Conservation (phyloP, 2,113 vertebrate species). For the Lampris megalopsis region DNA sequence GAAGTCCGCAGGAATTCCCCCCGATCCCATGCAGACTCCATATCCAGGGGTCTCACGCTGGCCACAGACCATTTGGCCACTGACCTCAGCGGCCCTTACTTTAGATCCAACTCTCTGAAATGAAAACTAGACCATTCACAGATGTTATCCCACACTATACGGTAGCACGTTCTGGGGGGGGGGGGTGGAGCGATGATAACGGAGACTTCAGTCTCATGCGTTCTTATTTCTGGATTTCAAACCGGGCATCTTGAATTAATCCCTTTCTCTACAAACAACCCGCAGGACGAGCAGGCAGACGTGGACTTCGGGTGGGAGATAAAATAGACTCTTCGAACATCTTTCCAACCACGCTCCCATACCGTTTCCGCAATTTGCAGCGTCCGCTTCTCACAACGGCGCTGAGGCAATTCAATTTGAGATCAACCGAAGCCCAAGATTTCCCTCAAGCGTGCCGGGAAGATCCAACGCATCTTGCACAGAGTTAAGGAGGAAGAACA, state of each 20-base stretch:
- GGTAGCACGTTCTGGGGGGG: slow-evolving; percentile 13
- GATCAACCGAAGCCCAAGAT: slow-evolving; percentile 60
- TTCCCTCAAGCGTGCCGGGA: slow-evolving; percentile 51
- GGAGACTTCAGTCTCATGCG: slow-evolving; percentile 19
- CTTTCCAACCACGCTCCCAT: background rate
- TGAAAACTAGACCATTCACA: slow-evolving; percentile 50
- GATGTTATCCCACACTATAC: slow-evolving; percentile 41
- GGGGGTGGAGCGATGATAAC: slow-evolving; percentile 25
- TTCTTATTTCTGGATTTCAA: slow-evolving; percentile 47
- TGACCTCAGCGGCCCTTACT: slow-evolving; percentile 42
- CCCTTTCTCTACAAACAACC: slow-evolving; percentile 56
- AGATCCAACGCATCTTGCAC: slow-evolving; percentile 34
- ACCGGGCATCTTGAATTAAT: slow-evolving; percentile 55
- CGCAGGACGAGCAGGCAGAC: slow-evolving; percentile 52
- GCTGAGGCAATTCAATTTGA: slow-evolving; percentile 74
- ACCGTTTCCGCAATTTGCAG: too few relatives aligned
- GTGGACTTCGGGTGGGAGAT: slow-evolving; percentile 34
- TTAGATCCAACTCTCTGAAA: slow-evolving; percentile 37
- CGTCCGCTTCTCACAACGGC: background rate
- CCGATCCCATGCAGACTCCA: slow-evolving; percentile 27
- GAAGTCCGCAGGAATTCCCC: slow-evolving; percentile 7
- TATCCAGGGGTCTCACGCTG: slow-evolving; percentile 26
- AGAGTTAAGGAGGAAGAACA: background rate
- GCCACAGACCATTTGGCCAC: background rate
- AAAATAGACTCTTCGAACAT: slow-evolving; percentile 52